A percentile compares a stretch with the other conserved stretches of the same genome.
These are phyloP conservation scores for Nebria brevicollis DNA, from an alignment of 2,888 invertebrate genomes.

Conservation along the genomic window DNA sequence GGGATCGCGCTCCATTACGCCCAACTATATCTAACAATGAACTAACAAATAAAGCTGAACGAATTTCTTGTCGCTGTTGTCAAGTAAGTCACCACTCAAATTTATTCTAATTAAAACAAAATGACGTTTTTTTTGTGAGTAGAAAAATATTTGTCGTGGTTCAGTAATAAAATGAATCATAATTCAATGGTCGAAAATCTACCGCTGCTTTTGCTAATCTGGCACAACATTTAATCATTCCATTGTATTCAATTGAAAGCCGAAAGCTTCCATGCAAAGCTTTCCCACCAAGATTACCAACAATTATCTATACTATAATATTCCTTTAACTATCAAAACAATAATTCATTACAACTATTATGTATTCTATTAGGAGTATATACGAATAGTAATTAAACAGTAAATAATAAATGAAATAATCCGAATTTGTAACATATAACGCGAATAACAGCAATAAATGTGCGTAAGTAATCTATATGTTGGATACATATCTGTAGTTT, in stretches of 20 bases:
- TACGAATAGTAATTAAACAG: too few species aligned
- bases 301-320: constrained; percentile 7
- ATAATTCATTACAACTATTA: background rate
- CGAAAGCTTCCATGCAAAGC: constrained; percentile 8
- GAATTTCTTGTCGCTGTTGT: constrained; percentile 83
- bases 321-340: background rate
- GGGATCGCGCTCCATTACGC: constrained; percentile 76
- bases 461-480: too few species aligned
- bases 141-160: too few species aligned
- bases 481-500: too few species aligned
- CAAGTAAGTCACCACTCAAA: constrained; percentile 69
- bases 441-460: too few species aligned
- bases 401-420: too few species aligned
- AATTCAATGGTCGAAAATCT: background rate
- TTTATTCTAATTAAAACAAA: background rate
- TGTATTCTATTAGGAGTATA: background rate
- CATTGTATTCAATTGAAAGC: background rate
- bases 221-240: background rate
- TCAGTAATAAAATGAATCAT: too few species aligned
- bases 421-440: too few species aligned
- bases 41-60: constrained; percentile 76
- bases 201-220: background rate
- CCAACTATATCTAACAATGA: constrained; percentile 75
- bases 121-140: background rate
- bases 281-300: background rate